Conservation (phyloP, 1,140 invertebrate genomes). For the Drosophila lacteicornis region DNA sequence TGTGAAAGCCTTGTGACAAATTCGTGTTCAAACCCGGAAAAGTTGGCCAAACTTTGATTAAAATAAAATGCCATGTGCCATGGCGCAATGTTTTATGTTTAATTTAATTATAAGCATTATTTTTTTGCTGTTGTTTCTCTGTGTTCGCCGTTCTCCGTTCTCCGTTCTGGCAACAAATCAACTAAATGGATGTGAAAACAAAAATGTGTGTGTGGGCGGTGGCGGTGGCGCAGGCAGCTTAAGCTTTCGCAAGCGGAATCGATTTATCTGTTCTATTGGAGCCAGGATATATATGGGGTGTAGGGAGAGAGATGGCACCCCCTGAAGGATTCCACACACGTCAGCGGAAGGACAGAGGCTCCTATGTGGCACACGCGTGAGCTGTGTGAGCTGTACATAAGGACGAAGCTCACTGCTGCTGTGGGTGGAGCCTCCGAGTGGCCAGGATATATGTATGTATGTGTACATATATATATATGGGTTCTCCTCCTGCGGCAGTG, state of each 20-base stretch:
- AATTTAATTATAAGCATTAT: conserved; percentile 41
- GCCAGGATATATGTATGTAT: conserved; percentile 53
- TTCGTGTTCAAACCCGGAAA: conserved; percentile 25
- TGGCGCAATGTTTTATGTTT: conserved; percentile 34
- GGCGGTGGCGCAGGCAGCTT: background rate
- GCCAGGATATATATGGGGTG: background rate
- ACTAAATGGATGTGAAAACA: conserved; percentile 41
- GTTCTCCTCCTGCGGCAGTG: conserved; percentile 11
- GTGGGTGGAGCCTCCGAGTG: conserved; percentile 77
- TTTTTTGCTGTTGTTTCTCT: conserved; percentile 17
- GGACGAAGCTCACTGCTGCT: conserved; percentile 38
- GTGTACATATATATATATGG: conserved; percentile 16
- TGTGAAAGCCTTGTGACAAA: conserved; percentile 27
- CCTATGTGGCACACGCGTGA: conserved; percentile 55
- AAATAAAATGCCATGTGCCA: conserved; percentile 38
- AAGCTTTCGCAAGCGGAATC: conserved; percentile 64
- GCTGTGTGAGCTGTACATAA: conserved; percentile 35
- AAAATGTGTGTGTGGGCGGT: conserved; percentile 12
- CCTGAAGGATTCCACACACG: conserved; percentile 26
- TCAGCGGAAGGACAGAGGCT: conserved; percentile 29
- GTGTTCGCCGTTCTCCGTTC: too few species aligned
- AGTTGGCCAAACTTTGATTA: conserved; percentile 44
- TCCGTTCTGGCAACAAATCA: conserved; percentile 37
- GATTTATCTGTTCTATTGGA: conserved; percentile 80
- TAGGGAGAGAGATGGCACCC: background rate